phyloP scores from a whole-genome alignment of 2,113 vertebrate species.

The Amphiprion ocellaris region DNA sequence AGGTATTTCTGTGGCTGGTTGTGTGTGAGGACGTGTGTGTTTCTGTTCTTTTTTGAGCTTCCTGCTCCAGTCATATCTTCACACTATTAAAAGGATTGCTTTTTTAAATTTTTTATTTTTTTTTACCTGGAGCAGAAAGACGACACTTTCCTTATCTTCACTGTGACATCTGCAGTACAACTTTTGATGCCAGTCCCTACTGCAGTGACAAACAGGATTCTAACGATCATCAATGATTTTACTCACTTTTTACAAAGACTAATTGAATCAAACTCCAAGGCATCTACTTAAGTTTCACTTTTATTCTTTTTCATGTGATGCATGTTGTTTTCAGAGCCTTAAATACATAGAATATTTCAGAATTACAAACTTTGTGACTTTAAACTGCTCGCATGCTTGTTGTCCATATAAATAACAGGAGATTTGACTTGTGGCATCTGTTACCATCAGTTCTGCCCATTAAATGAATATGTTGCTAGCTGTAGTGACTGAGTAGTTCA shows the following conservation, averaged over 20 bases:
- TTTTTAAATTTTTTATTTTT: background rate
- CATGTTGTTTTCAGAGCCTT: constrained; percentile 42
- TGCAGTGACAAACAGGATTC: constrained; percentile 16
- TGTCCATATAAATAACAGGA: constrained; percentile 9
- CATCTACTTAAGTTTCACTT: constrained; percentile 12
- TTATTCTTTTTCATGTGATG: constrained; percentile 45
- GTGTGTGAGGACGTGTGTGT: constrained; percentile 33
- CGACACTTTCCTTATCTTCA: background rate
- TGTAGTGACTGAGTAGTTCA: constrained; percentile 11
- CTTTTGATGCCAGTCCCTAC: constrained; percentile 35
- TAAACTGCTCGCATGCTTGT: constrained; percentile 56
- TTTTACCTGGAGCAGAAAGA: constrained; percentile 60
- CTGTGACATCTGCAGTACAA: constrained; percentile 39
- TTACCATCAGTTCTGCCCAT: background rate
- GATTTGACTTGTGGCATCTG: constrained; percentile 12
- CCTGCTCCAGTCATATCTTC: constrained; percentile 49
- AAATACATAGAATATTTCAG: constrained; percentile 19
- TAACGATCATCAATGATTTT: constrained; percentile 46
- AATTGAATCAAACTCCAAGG: constrained; percentile 53
- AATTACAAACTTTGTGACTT: constrained; percentile 31
- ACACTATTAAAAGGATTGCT: constrained; percentile 6
- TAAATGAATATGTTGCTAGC: background rate
- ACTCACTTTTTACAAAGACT: constrained; percentile 30
- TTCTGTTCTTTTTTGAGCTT: constrained; percentile 27
- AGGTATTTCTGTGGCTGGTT: constrained; percentile 15